Percentiles rank a stretch among this genome's conserved stretches.
Conservation (phyloP, 1,140 invertebrate species). For the Paraescarpia echinospica region DNA sequence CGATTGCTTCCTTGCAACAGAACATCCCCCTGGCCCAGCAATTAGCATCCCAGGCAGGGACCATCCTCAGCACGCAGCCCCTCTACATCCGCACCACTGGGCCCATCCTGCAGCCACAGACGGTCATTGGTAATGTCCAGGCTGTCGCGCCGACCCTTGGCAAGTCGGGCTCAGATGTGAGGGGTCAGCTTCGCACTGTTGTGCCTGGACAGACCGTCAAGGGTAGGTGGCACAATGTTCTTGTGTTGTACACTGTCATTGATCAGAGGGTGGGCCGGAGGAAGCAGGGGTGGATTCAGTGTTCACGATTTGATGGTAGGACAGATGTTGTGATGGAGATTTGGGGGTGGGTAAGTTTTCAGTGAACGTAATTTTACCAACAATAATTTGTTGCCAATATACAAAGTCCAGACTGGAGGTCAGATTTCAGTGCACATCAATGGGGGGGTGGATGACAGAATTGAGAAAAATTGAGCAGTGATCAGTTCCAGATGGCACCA, state of each 20-base stretch:
- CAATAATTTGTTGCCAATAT: too few species aligned
- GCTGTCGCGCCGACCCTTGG: background rate
- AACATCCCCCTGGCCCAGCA: background rate
- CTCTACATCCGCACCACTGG: constrained; percentile 14
- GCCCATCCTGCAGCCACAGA: background rate
- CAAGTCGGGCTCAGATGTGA: background rate
- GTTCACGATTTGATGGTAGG: too few species aligned
- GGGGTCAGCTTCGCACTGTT: background rate
- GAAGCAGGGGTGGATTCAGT: too few species aligned
- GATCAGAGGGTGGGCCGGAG: too few species aligned
- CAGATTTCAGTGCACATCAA: too few species aligned
- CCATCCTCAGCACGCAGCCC: constrained; percentile 15
- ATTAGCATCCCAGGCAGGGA: background rate
- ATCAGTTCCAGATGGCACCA: too few species aligned
- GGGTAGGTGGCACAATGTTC: background rate
- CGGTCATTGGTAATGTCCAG: constrained; percentile 13
- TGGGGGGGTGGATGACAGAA: too few species aligned
- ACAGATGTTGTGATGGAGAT: too few species aligned
- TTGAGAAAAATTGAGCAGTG: too few species aligned
- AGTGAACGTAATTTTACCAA: too few species aligned
- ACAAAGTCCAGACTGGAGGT: too few species aligned
- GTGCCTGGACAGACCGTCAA: background rate
- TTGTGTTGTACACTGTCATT: background rate
- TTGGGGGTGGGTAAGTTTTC: too few species aligned
- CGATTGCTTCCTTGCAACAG: constrained; percentile 8